A percentile compares a stretch with the other conserved stretches of the same genome.
Conservation (phyloP, 2,113 vertebrate species). For the Proteles cristata region DNA sequence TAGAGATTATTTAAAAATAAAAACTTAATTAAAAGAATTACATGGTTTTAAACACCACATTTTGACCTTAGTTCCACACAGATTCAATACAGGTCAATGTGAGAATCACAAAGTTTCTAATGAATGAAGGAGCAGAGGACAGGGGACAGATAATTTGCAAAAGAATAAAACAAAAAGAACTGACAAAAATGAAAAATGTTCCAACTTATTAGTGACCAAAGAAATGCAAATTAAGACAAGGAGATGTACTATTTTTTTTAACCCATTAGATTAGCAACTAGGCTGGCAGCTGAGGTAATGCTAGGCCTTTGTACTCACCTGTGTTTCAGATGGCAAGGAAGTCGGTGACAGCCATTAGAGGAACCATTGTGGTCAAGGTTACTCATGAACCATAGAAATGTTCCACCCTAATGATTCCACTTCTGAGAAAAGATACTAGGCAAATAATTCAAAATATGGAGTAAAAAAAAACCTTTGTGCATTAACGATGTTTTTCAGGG, state of each 20-base stretch:
- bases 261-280: not conserved
- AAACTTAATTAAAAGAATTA: not conserved
- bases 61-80: not conserved
- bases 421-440: slow-evolving; percentile 40
- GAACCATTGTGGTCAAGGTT: slow-evolving; percentile 1
- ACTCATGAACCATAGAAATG: slow-evolving; percentile 6
- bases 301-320: not conserved
- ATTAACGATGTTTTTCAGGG: not conserved
- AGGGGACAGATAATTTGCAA: slow-evolving; percentile 28
- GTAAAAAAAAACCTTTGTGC: not conserved
- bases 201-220: not conserved
- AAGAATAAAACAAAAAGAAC: slow-evolving; percentile 4
- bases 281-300: not conserved
- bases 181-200: not conserved
- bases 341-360: not conserved
- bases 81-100: not conserved
- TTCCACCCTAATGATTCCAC: not conserved
- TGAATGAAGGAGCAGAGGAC: not conserved
- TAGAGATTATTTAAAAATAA: too few species aligned
- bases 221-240: not conserved
- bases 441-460: slow-evolving; percentile 17
- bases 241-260: not conserved
- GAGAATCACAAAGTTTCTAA: not conserved
- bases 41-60: not conserved
- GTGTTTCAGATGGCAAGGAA: not conserved